A percentile compares a stretch with the other conserved stretches of the same genome.
Conservation (phyloP, 2,888 invertebrate species). For the Adelognathus sp. region DNA sequence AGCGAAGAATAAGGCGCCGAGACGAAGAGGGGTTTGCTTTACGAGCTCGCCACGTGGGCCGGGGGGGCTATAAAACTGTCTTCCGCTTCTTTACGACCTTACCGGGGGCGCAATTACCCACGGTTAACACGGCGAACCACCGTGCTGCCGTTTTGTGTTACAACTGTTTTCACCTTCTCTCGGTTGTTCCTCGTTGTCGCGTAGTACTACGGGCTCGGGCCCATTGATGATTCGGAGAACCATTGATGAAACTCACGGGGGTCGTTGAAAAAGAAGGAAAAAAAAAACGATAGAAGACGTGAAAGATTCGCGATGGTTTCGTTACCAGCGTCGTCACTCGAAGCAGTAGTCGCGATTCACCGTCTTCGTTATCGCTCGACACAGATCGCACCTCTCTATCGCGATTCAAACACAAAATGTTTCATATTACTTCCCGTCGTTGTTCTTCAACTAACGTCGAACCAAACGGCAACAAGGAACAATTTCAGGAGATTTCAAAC, state of each 20-base stretch:
- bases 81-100: slow-evolving; percentile 81
- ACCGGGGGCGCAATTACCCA: slow-evolving; percentile 75
- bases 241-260: slow-evolving; percentile 40
- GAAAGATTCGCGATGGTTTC: not conserved
- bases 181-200: slow-evolving; percentile 50
- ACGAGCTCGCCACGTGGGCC: slow-evolving; percentile 82
- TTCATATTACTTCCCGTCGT: not conserved
- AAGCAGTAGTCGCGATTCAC: slow-evolving; percentile 8
- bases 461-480: slow-evolving; percentile 25
- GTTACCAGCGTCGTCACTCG: slow-evolving; percentile 9
- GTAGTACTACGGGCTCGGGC: slow-evolving; percentile 63
- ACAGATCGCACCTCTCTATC: slow-evolving; percentile 37
- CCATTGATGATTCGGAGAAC: slow-evolving; percentile 66
- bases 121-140: slow-evolving; percentile 72
- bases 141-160: slow-evolving; percentile 60
- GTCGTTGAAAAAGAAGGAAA: not conserved
- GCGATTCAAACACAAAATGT: slow-evolving; percentile 30
- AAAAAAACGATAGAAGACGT: not conserved
- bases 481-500: not conserved
- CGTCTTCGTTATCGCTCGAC: not conserved
- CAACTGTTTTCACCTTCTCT: slow-evolving; percentile 49
- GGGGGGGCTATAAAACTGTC: slow-evolving; percentile 83
- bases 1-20: slow-evolving; percentile 56
- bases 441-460: not conserved
- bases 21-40: slow-evolving; percentile 70